These are phyloP conservation scores for Spinus pinus DNA, from an alignment of 2,797 vertebrate genomes.

Conservation along the genomic window DNA sequence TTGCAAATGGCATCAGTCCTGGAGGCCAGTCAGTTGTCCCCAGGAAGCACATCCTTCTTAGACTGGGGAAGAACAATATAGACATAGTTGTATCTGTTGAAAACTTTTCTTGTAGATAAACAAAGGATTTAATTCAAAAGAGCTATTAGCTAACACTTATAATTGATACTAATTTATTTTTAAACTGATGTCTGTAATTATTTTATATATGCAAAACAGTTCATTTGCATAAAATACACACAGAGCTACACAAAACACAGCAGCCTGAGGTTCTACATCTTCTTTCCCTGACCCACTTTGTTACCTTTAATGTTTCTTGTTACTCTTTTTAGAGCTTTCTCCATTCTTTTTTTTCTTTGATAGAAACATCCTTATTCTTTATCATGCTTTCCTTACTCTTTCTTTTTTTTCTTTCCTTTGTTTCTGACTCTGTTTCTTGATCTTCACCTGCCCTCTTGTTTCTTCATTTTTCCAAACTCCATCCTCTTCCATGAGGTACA, in stretches of 20 bases:
- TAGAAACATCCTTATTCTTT: background rate
- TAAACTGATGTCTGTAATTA: background rate
- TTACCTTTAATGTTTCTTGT: background rate
- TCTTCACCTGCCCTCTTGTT: background rate
- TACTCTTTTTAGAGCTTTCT: background rate
- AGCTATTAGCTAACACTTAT: background rate
- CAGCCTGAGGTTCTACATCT: background rate
- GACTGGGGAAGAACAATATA: background rate
- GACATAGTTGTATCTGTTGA: background rate
- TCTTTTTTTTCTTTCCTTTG: background rate
- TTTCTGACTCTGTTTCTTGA: background rate
- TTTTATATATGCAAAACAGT: background rate
- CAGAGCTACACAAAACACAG: background rate
- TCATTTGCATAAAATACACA: background rate
- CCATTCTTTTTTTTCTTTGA: background rate
- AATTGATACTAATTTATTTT: background rate
- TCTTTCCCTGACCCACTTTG: background rate
- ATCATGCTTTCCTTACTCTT: background rate
- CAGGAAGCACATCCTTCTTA: background rate
- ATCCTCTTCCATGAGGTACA: background rate
- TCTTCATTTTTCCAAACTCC: background rate
- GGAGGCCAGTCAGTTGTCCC: background rate
- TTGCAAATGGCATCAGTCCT: background rate
- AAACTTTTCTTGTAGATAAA: background rate
- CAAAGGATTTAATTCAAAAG: background rate